phyloP scores from a whole-genome alignment of 2,888 invertebrate genomes.

The Geotrupes spiniger region DNA sequence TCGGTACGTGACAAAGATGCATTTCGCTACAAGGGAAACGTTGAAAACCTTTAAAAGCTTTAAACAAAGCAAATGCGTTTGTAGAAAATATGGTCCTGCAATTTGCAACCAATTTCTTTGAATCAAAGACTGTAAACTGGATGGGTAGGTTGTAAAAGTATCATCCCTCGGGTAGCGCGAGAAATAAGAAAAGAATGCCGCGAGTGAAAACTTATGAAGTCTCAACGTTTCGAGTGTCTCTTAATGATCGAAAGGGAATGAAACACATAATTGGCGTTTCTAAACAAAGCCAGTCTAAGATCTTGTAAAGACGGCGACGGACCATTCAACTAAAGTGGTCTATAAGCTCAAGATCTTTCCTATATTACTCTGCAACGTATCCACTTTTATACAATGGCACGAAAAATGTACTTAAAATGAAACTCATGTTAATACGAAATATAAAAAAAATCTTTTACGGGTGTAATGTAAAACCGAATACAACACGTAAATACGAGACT shows the following conservation, averaged over 20 bases:
- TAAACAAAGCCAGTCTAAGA: slow-evolving; percentile 32
- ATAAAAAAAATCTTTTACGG: too few species aligned
- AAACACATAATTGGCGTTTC: slow-evolving; percentile 38
- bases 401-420: slow-evolving; percentile 8
- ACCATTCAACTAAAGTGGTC: slow-evolving; percentile 26
- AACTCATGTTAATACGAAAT: neutral
- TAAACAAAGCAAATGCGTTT: too few species aligned
- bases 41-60: too few species aligned
- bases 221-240: slow-evolving; percentile 31
- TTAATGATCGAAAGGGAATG: slow-evolving; percentile 37
- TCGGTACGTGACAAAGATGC: too few species aligned
- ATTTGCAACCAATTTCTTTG: slow-evolving; percentile 21
- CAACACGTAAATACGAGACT: too few species aligned
- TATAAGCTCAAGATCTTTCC: slow-evolving; percentile 23
- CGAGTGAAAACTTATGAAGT: slow-evolving; percentile 31
- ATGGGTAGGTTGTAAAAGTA: slow-evolving; percentile 16
- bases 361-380: slow-evolving; percentile 21
- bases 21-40: too few species aligned
- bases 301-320: slow-evolving; percentile 29
- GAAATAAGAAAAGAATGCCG: slow-evolving; percentile 23
- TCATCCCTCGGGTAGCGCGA: slow-evolving; percentile 21
- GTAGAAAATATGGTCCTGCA: slow-evolving; percentile 1
- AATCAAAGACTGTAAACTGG: slow-evolving; percentile 15
- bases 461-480: too few species aligned
- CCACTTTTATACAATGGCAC: slow-evolving; percentile 15